Conservation (phyloP, 2,888 invertebrate genomes). For the Andrena fulva region DNA sequence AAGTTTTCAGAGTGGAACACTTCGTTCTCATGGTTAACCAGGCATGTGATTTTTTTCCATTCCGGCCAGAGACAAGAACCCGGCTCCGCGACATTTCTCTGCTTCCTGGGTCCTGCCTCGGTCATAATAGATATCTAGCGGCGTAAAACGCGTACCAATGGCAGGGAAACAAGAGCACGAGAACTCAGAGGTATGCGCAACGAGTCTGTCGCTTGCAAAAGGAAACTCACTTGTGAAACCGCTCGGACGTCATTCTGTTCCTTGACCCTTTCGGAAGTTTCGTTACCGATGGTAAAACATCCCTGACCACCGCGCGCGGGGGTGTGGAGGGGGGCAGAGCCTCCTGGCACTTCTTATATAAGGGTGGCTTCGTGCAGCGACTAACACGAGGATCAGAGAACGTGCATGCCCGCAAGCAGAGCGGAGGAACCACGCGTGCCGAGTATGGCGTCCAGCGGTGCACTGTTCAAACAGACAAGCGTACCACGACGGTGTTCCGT, state of each 20-base stretch:
- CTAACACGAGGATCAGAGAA: constrained; percentile 35
- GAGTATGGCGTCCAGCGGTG: constrained; percentile 69
- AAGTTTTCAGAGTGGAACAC: constrained; percentile 31
- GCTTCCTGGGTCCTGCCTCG: constrained; percentile 45
- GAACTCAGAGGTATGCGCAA: constrained; percentile 43
- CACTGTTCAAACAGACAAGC: constrained; percentile 62
- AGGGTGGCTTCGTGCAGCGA: constrained; percentile 12
- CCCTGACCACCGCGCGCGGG: background rate
- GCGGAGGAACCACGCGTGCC: constrained; percentile 30
- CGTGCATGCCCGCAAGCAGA: constrained; percentile 19
- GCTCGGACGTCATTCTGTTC: constrained; percentile 79
- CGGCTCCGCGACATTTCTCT: constrained; percentile 56
- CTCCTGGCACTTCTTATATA: constrained; percentile 37
- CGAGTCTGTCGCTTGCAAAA: constrained; percentile 33
- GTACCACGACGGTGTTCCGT: constrained; percentile 52
- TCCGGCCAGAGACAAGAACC: constrained; percentile 47
- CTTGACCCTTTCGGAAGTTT: constrained; percentile 34
- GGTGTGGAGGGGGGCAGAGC: too few species aligned
- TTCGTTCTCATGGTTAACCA: constrained; percentile 50
- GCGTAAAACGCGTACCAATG: constrained; percentile 35
- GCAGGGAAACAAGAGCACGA: constrained; percentile 57
- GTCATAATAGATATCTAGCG: constrained; percentile 32
- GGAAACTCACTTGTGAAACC: constrained; percentile 83
- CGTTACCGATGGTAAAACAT: constrained; percentile 48
- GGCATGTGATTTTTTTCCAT: constrained; percentile 49